A percentile compares a stretch with the other conserved stretches of the same genome.
phyloP scores from a whole-genome alignment of 1,140 invertebrate genomes.

The Asbolus verrucosus region DNA sequence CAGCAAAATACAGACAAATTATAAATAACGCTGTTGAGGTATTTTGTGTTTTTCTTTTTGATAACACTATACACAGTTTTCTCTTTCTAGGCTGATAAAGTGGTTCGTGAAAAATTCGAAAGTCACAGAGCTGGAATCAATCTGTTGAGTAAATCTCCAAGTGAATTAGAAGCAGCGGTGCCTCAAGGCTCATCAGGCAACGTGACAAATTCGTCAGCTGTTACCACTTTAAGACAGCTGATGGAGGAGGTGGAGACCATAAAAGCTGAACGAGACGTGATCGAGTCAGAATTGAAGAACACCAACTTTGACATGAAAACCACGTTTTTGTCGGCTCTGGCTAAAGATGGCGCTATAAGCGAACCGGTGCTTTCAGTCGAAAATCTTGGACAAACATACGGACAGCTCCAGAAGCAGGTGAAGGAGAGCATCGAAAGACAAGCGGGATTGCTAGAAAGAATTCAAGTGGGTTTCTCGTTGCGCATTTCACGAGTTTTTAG shows the following conservation, averaged over 20 bases:
- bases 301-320: slow-evolving; percentile 87
- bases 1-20: slow-evolving; percentile 91
- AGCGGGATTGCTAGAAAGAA: slow-evolving; percentile 80
- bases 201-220: slow-evolving; percentile 72
- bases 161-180: slow-evolving; percentile 73
- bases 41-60: slow-evolving; percentile 39
- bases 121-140: slow-evolving; percentile 84
- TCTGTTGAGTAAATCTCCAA: slow-evolving; percentile 82
- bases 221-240: slow-evolving; percentile 78
- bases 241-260: slow-evolving; percentile 90
- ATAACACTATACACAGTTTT: slow-evolving; percentile 4
- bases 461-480: slow-evolving; percentile 77
- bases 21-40: slow-evolving; percentile 89
- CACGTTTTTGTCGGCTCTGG: slow-evolving; percentile 83
- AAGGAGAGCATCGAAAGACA: slow-evolving; percentile 83
- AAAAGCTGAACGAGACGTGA: slow-evolving; percentile 89
- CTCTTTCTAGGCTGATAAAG: slow-evolving; percentile 69
- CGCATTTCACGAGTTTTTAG: background rate
- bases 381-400: slow-evolving; percentile 83
- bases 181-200: slow-evolving; percentile 68
- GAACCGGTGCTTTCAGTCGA: slow-evolving; percentile 85
- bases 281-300: slow-evolving; percentile 90
- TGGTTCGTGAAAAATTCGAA: slow-evolving; percentile 90
- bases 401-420: slow-evolving; percentile 85
- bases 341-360: slow-evolving; percentile 87